Conservation (phyloP, 2,797 vertebrate genomes). For the Hyperoplus lanceolatus region DNA sequence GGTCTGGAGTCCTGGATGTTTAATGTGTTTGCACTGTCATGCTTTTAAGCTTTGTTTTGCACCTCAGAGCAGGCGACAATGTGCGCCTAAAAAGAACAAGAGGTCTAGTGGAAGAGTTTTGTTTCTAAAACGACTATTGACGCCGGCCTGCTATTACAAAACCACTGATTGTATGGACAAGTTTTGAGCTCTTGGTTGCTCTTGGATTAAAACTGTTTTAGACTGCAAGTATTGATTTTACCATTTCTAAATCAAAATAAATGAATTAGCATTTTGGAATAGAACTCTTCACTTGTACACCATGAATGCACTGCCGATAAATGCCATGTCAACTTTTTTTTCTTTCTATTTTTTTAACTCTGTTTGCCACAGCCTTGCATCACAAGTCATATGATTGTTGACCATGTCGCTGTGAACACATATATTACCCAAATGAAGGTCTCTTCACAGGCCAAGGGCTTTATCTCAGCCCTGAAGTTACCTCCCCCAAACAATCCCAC, state of each 20-base stretch:
- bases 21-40: conserved; percentile 79
- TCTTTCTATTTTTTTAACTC: neutral
- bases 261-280: conserved; percentile 31
- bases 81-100: conserved; percentile 51
- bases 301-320: conserved; percentile 67
- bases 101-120: conserved; percentile 50
- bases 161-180: conserved; percentile 21
- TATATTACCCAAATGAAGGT: conserved; percentile 20
- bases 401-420: conserved; percentile 59
- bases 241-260: conserved; percentile 3
- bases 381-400: conserved; percentile 51
- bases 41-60: conserved; percentile 83
- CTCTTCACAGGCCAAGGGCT: conserved; percentile 28
- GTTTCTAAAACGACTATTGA: conserved; percentile 25
- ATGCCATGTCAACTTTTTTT: conserved; percentile 54
- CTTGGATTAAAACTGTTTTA: neutral
- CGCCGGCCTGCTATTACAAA: conserved; percentile 11
- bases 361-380: conserved; percentile 59
- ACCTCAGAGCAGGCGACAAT: conserved; percentile 65
- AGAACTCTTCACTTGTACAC: conserved; percentile 40
- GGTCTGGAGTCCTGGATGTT: conserved; percentile 67
- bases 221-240: neutral
- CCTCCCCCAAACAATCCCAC: neutral
- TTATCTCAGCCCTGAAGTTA: neutral
- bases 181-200: neutral